A percentile compares a stretch with the other conserved stretches of the same genome.
These are phyloP conservation scores for Cecidostiba fungosa DNA, from an alignment of 2,888 invertebrate genomes.

Conservation along the genomic window DNA sequence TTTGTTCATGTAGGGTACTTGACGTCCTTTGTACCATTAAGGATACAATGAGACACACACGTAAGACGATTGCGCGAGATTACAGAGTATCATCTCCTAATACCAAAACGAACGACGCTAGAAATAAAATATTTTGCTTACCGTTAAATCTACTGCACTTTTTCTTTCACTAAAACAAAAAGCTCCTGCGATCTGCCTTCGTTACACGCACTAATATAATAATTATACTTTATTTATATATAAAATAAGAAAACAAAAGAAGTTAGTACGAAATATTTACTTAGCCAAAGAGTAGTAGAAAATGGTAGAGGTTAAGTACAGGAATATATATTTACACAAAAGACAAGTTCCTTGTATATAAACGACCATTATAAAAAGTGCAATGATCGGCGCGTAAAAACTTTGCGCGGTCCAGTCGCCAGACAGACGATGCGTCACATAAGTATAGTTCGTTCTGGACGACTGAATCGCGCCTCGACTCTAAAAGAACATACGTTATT, in stretches of 20 bases:
- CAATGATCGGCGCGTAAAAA: constrained; percentile 50
- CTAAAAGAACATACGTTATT: constrained; percentile 40
- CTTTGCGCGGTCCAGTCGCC: not conserved
- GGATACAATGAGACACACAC: no score
- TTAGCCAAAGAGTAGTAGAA: constrained; percentile 57
- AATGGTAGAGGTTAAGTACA: constrained; percentile 62
- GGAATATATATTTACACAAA: constrained; percentile 65
- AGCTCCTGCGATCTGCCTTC: constrained; percentile 31
- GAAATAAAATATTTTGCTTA: constrained; percentile 59
- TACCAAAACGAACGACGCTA: constrained; percentile 47
- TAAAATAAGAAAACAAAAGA: constrained; percentile 40
- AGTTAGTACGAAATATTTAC: constrained; percentile 58
- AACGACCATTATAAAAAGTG: constrained; percentile 55
- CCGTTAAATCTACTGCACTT: constrained; percentile 52
- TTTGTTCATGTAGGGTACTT: constrained; percentile 23
- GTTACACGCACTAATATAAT: constrained; percentile 36
- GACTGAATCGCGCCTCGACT: not conserved
- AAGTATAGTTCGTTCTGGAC: constrained; percentile 6
- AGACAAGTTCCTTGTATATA: constrained; percentile 57
- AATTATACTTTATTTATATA: constrained; percentile 48
- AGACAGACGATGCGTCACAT: not conserved
- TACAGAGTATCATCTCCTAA: constrained; percentile 54
- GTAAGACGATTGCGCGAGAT: constrained; percentile 43
- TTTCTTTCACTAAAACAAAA: constrained; percentile 36
- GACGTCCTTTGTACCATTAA: constrained; percentile 18